Evolutionary conservation across 2,888 invertebrate genomes (phyloP), one percentile per base, ranked within the genome.

Genomic region (Drosophila mimica): DNA sequence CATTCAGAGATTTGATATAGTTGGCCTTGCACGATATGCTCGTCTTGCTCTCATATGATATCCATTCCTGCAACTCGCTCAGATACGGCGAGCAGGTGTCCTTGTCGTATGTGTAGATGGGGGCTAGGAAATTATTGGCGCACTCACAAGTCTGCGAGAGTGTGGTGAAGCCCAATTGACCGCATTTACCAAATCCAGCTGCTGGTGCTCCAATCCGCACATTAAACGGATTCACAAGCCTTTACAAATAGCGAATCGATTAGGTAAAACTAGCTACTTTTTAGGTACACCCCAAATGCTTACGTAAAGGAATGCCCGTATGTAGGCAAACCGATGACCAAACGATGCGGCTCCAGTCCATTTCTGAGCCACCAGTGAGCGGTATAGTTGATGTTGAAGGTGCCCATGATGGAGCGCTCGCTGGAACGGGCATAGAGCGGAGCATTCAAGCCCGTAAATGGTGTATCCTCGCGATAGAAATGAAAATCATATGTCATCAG

Each of bases 401-500:
- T 96, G 7, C 94, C 93, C 85, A 96, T 94, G 81, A 95, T 95
- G 2, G 95, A 94, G 46, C 94, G 93, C 81, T 97, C 96, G 1
- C 93, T 93, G 11, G 93, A 85, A 8, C 95, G 94, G 1, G 95
- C 93, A 91, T 95, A 97, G 4, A 98, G 93, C 0, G 98, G 98
- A 0, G 98, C 95, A 93, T 98, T 98, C 17, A 97, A 94, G 0
- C 97, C 96, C 25, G 98, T 98, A 81, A 97, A 95, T 1, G 98
- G 98, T 2, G 96, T 95, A 73, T 95, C 95, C 91, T 94, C 94
- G 6, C 95, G 94, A 89, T 95, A 98, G 89, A 95, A 96, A 92
- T 98, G 98, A 90, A 95, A 98, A 92, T 98, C 98, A 91, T 98
- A 98, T 0, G 96, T 95, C 98, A 98, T 98, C n/a, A 98, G 91